phyloP scores from a whole-genome alignment of 2,888 invertebrate species.

The Galerucella pusilla region DNA sequence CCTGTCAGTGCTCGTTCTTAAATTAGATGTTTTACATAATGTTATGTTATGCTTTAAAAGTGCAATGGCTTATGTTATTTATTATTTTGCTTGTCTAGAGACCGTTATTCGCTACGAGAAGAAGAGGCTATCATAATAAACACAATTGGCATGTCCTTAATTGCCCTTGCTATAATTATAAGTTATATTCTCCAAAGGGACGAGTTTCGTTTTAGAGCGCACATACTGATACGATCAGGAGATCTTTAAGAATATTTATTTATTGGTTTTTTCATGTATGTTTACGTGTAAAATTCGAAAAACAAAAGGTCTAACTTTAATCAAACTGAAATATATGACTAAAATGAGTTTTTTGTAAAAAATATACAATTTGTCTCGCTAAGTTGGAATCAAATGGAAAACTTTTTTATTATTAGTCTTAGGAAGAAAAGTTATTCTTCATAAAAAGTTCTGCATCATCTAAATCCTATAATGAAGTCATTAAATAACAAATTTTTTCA shows the following conservation, averaged over 20 bases:
- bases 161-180: slow-evolving; percentile 74
- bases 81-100: slow-evolving; percentile 53
- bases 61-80: slow-evolving; percentile 40
- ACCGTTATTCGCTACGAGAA: slow-evolving; percentile 68
- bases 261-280: slow-evolving; percentile 10
- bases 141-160: slow-evolving; percentile 74
- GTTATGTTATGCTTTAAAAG: slow-evolving; percentile 31
- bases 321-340: too few species aligned
- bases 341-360: too few species aligned
- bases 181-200: slow-evolving; percentile 74
- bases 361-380: too few species aligned
- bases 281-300: neutral
- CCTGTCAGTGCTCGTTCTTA: too few species aligned
- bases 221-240: slow-evolving; percentile 70
- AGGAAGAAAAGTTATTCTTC: too few species aligned
- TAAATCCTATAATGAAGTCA: too few species aligned
- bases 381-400: too few species aligned
- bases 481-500: too few species aligned
- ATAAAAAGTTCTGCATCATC: too few species aligned
- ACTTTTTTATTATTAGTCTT: too few species aligned
- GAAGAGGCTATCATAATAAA: slow-evolving; percentile 78
- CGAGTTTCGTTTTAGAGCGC: slow-evolving; percentile 68
- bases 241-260: slow-evolving; percentile 56
- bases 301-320: slow-evolving; percentile 10
- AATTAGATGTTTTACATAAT: neutral